Base-by-base conservation (phyloP, 2,113 vertebrate species). In the Condylura cristata region DNA sequence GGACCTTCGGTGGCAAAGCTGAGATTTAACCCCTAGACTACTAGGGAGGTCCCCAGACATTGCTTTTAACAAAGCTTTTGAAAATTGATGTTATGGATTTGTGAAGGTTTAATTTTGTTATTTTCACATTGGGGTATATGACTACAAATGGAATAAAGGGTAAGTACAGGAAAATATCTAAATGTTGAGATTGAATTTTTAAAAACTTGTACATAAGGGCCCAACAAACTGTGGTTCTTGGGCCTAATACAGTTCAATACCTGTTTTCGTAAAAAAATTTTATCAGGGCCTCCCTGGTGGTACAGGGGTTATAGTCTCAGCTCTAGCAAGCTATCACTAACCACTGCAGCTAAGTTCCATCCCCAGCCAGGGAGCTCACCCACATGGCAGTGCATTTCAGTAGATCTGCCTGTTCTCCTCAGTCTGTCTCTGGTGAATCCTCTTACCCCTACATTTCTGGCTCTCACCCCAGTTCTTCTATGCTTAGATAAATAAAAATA, bases 261-360 rank as follows among this genome's bases (percentile, higher is more conserved):
- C 48, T 91, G 3, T 16, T 94, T 96, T 94, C 85, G 18, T 63
- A 66, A 85, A 95, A 39, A 51, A 80, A 44, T 92, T 81, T 86
- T 82, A 68, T 46, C 86, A 12, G 82, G 44, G 5, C 9, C 44
- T 44, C 44, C 44, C 44, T 44, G 44, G 44, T n/a, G n/a, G n/a
- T n/a, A n/a, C n/a, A n/a, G n/a, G n/a, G n/a, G n/a, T n/a, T n/a
- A n/a, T n/a, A n/a, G n/a, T n/a, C n/a, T n/a, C n/a, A n/a, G n/a
- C n/a, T n/a, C n/a, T n/a, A n/a, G n/a, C n/a, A n/a, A n/a, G n/a
- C n/a, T n/a, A n/a, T n/a, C n/a, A n/a, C n/a, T n/a, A n/a, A n/a
- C n/a, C n/a, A n/a, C n/a, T n/a, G n/a, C n/a, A n/a, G n/a, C n/a
- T n/a, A n/a, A n/a, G n/a, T n/a, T n/a, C n/a, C n/a, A n/a, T n/a